These are phyloP conservation scores for Cryptus armator DNA, from an alignment of 2,888 invertebrate genomes.

Conservation along the genomic window DNA sequence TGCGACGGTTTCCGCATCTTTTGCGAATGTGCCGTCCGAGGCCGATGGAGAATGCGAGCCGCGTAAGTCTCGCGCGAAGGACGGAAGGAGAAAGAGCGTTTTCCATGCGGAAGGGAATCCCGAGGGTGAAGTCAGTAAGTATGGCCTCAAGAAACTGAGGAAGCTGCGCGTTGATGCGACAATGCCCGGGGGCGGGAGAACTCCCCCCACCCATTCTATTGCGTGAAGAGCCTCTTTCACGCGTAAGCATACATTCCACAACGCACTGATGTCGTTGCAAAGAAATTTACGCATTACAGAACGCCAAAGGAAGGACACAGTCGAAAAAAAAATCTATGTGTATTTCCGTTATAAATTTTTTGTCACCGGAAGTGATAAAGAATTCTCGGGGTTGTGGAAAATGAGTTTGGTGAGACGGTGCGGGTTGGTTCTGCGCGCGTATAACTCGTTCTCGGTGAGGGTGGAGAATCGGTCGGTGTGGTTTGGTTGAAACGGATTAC, in stretches of 20 bases:
- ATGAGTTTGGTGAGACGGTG: neutral
- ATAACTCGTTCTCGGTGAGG: neutral
- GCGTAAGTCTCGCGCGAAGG: slow-evolving; percentile 73
- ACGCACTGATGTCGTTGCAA: neutral
- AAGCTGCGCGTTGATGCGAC: slow-evolving; percentile 42
- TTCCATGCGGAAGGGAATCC: slow-evolving; percentile 81
- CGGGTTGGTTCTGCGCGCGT: neutral
- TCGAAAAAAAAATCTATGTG: neutral
- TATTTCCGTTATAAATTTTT: slow-evolving; percentile 1
- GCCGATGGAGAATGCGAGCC: slow-evolving; percentile 77
- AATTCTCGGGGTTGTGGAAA: neutral
- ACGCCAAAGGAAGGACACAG: neutral
- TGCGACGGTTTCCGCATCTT: slow-evolving; percentile 78
- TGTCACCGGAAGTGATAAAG: neutral
- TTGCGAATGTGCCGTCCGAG: slow-evolving; percentile 73
- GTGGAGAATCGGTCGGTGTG: slow-evolving; percentile 18
- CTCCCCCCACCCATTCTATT: slow-evolving; percentile 15
- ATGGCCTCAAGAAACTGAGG: slow-evolving; percentile 38
- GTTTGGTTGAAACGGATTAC: slow-evolving; percentile 76
- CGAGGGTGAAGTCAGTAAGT: slow-evolving; percentile 78
- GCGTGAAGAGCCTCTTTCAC: slow-evolving; percentile 33
- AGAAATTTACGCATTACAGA: neutral
- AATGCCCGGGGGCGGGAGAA: slow-evolving; percentile 45
- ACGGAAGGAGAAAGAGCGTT: slow-evolving; percentile 42
- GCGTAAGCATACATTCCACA: slow-evolving; percentile 7